A percentile compares a stretch with the other conserved stretches of the same genome.
Evolutionary conservation across 2,888 invertebrate genomes (phyloP).

Genomic region (Eupelmus urozonus): DNA sequence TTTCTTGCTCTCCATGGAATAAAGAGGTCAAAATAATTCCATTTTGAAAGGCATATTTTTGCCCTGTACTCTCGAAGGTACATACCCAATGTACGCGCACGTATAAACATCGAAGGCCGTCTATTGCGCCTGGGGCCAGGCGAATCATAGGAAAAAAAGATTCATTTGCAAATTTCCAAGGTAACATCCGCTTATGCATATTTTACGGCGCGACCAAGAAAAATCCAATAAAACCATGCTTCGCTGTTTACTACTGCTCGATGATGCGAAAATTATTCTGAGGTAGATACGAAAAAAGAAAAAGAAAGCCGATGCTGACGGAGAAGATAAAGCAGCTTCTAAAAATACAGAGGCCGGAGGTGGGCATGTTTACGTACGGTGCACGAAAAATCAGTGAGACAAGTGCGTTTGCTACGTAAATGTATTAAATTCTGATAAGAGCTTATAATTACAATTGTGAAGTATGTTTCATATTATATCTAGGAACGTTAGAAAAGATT

Average conservation of each 20-base stretch:
- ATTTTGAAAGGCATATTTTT: not conserved
- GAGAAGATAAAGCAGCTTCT: constrained; percentile 6
- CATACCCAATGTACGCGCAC: not conserved
- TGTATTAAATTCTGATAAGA: no score
- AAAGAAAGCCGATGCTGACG: not conserved
- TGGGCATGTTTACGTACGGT: no score
- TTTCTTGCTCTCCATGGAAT: not conserved
- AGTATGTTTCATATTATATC: no score
- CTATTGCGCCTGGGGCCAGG: not conserved
- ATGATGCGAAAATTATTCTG: constrained; percentile 39
- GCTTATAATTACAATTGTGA: no score
- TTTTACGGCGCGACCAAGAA: not conserved
- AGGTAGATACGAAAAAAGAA: not conserved
- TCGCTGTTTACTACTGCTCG: constrained; percentile 2
- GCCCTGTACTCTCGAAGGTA: not conserved
- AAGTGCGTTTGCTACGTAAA: no score
- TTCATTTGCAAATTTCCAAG: not conserved
- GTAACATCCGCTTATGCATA: not conserved
- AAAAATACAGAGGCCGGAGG: not conserved
- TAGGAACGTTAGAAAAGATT: no score
- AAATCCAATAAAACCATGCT: not conserved
- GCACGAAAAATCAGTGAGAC: no score
- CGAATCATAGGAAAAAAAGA: not conserved
- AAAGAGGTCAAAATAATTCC: not conserved
- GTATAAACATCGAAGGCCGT: no score